Evolutionary conservation across 2,113 vertebrate species (phyloP).

Genomic region (Peromyscus leucopus): DNA sequence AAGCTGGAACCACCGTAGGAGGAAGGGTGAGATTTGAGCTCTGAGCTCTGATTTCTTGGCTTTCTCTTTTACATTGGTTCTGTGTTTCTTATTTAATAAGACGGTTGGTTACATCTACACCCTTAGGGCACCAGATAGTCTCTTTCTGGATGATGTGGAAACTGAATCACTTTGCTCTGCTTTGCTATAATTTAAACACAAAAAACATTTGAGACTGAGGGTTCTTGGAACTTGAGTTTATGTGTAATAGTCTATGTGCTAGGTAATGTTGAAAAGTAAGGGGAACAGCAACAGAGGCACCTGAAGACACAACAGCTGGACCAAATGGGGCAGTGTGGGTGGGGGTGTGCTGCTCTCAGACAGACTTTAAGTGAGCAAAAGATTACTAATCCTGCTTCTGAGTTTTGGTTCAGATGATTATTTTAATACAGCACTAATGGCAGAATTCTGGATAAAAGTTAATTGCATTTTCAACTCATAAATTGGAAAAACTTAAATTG

Average conservation of each 20-base stretch:
- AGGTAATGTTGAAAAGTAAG: not conserved
- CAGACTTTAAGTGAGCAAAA: not conserved
- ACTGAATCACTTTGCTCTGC: constrained; percentile 44
- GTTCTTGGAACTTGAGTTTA: not conserved
- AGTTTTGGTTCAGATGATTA: not conserved
- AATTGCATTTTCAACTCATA: constrained; percentile 33
- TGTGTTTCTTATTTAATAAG: no score
- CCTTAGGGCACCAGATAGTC: not conserved
- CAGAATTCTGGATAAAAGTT: constrained; percentile 7
- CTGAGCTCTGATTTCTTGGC: no score
- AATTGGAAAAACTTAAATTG: constrained; percentile 56
- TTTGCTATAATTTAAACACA: constrained; percentile 34
- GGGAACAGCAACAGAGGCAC: not conserved
- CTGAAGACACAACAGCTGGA: not conserved
- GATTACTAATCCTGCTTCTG: not conserved
- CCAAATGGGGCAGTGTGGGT: no score
- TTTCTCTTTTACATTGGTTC: no score
- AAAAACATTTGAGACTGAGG: not conserved
- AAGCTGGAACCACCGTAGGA: no score
- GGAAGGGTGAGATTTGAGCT: no score
- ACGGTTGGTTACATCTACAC: no score
- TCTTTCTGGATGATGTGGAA: constrained; percentile 39
- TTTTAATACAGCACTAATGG: not conserved
- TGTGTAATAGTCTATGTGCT: not conserved
- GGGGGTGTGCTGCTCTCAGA: not conserved